Evolutionary conservation across 1,140 invertebrate genomes (phyloP), one percentile per base, ranked within the genome.

Genomic region (Pseudoatta argentina): DNA sequence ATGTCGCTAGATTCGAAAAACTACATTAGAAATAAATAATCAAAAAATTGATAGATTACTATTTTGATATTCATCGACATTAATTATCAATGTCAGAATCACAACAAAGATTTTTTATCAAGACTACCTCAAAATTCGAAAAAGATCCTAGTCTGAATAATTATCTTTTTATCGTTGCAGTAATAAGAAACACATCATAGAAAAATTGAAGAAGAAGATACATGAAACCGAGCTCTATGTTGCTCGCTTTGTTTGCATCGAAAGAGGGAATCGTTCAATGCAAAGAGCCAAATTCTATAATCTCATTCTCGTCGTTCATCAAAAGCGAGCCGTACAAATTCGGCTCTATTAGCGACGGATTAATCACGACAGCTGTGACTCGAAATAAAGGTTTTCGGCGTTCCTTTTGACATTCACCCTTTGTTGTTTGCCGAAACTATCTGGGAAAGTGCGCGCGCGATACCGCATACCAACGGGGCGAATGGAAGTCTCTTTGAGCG

Each of bases 401-500:
- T 63, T 61, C 44, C 39, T 83, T 75, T 75, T 73, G 79, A 75
- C 55, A 18, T 63, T 34, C 24, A n/a, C n/a, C 55, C 69, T 83
- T 73, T 73, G 79, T 61, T 73, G 66, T 73, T 82, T 73, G 55
- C 67, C 39, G 69, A 75, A 83, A 83, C 71, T 83, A 83, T 61
- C n/a, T 39, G 18, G 18, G 12, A 24, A 39, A 61, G 67, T 21
- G 53, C 5, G 14, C 18, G 34, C 21, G 18, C 67, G 69, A 73
- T 61, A 82, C 67, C 67, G 67, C 79, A 82, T 82, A 55, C 48
- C 21, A 27, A 61, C 67, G 53, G 53, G 24, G 18, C 34, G 14
- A 55, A 79, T 12, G 77, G n/a, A 44, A 27, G 5, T 10, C 67
- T 34, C 66, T 83, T 83, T 83, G 79, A 83, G 14, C 44, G 39